Base-by-base conservation (phyloP, 2,797 vertebrate species). In the Myotis myotis region DNA sequence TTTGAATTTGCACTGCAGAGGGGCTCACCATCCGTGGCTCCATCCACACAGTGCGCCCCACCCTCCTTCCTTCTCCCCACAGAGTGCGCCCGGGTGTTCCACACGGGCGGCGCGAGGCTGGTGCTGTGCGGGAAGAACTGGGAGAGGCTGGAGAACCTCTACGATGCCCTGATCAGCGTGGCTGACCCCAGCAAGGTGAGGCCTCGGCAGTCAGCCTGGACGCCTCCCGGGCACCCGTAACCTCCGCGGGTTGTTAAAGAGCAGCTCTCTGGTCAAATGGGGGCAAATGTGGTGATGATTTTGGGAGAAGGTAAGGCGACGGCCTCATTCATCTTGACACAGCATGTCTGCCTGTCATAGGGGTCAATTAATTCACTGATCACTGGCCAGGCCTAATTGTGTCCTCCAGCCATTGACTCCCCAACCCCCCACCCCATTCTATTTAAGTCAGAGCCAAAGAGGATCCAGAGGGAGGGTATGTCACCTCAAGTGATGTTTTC, bases 21-120 rank as follows among this genome's bases (percentile, higher is more conserved):
- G 8, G 16, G 8, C 23, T 38, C 30, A 2, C 25, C 4, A 0
- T 16, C 47, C 0, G 8, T n/a, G 23, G 23, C 41, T 78, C 62
- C 44, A 4, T 2, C 38, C 66, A 57, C 64, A 64, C 28, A 5
- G 33, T 1, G 72, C 19, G 15, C 33, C 76, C 25, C n/a, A 16
- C 36, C 22, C 88, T 87, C 44, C 82, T 68, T 10, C 22, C 36
- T 0, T 85, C 94, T 96, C 53, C 78, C 93, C 87, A 87, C 98
- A 99, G 99, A 99, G 96, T 99, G 99, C 86, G 99, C 99, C 86
- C 98, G 98, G 22, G 98, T 99, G 91, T 99, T 99, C 97, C 99
- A 99, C 12, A 92, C 98, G 28, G 99, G 99, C 4, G 99, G 99
- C 28, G 99, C 99, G 28, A 99, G 99, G 79, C 98, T 99, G 88